phyloP scores from a whole-genome alignment of 2,888 invertebrate species.

The Spilosoma lubricipeda region DNA sequence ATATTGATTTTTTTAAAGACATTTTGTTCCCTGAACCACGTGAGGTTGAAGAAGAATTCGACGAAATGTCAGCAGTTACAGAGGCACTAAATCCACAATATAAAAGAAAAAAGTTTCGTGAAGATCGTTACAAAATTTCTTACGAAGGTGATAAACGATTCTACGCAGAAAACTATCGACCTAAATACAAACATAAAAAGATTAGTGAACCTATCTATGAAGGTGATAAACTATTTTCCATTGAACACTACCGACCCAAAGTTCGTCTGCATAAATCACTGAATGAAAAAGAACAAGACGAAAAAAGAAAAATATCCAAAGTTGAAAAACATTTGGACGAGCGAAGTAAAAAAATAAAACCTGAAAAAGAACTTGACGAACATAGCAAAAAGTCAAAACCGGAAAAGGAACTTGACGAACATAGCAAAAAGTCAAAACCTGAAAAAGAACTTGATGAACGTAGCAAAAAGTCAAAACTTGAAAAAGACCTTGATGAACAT shows the following conservation, averaged over 20 bases:
- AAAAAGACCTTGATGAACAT: too few species aligned
- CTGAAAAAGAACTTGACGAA: background rate
- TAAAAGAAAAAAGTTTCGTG: background rate
- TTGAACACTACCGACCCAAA: background rate
- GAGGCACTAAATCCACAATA: background rate
- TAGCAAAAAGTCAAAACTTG: too few species aligned
- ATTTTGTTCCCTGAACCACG: slow-evolving; percentile 16
- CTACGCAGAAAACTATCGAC: background rate
- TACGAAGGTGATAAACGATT: background rate
- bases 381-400: background rate
- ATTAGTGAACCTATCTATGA: background rate
- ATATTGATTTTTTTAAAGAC: slow-evolving; percentile 48
- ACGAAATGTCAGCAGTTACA: slow-evolving; percentile 10
- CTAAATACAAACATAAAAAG: background rate
- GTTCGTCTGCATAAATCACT: background rate
- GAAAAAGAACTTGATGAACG: too few species aligned
- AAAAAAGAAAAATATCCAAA: background rate
- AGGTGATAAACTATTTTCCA: background rate
- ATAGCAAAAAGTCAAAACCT: background rate
- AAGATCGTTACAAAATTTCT: background rate
- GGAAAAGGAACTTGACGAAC: background rate
- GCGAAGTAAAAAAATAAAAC: background rate
- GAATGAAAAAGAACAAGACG: background rate
- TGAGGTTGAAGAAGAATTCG: background rate
- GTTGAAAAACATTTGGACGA: background rate